Evolutionary conservation across 2,888 invertebrate species (phyloP).

Genomic region (Fragum fragum): DNA sequence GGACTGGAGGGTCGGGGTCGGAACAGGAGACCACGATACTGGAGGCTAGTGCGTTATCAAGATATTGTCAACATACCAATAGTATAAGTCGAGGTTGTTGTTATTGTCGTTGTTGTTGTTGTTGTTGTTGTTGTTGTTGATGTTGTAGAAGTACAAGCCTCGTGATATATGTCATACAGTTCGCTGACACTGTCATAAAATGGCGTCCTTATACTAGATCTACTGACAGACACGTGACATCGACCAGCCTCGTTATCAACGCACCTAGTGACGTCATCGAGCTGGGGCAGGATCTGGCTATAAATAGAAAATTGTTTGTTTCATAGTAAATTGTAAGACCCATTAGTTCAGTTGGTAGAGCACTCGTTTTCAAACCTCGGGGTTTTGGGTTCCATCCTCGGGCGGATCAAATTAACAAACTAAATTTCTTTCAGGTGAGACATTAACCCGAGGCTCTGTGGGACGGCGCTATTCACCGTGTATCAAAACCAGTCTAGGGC

Average conservation of each 20-base stretch:
- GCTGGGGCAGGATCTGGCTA: not conserved
- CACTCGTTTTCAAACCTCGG: too few relatives aligned
- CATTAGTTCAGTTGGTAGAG: too few relatives aligned
- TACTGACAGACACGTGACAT: not conserved
- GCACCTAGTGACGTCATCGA: not conserved
- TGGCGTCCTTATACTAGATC: slow-evolving; percentile 14
- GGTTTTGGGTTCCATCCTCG: too few relatives aligned
- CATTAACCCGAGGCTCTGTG: too few relatives aligned
- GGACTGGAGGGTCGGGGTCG: too few relatives aligned
- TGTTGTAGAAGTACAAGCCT: not conserved
- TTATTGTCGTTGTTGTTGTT: slow-evolving; percentile 2
- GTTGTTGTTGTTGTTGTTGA: not conserved
- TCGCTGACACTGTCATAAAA: slow-evolving; percentile 3
- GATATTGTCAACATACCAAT: not conserved
- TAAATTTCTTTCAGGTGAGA: too few relatives aligned
- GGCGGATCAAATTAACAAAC: too few relatives aligned
- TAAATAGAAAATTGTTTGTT: not conserved
- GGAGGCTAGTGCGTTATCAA: not conserved
- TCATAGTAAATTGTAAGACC: too few relatives aligned
- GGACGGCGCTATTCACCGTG: too few relatives aligned
- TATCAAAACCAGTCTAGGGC: too few relatives aligned
- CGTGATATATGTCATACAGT: not conserved
- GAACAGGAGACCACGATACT: too few relatives aligned
- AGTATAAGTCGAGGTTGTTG: slow-evolving; percentile 1
- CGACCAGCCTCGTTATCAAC: not conserved